Evolutionary conservation across 2,797 vertebrate genomes (phyloP), one percentile per base, ranked within the genome.

Genomic region (Macropus fuliginosus): DNA sequence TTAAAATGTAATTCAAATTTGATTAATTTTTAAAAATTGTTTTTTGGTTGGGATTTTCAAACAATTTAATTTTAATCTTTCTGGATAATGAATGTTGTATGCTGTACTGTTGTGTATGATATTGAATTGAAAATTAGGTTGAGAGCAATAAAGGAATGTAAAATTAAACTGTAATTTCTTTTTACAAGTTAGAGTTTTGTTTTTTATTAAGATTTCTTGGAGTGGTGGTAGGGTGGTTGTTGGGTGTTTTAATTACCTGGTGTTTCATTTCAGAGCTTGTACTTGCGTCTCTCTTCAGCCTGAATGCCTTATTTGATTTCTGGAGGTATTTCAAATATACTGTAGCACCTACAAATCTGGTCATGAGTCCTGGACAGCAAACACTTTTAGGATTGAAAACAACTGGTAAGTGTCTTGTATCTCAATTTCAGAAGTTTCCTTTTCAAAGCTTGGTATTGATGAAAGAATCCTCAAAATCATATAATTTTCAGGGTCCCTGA

Each of bases 261-360:
- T 95, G 0, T 96, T 96, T 97, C 93, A 34, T 95, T 96, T n/a
- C 97, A 99, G 99, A 99, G 55, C 98, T 99, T 57, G 99, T 98
- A 0, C 96, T 99, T 40, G 99, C 99, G 0, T 99, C 98, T 55
- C 97, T 99, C 90, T 99, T 99, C 98, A 99, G 99, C 98, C 99
- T 99, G 92, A 99, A 99, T 54, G 99, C 99, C 74, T 98, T 99
- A 57, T 99, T 99, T 98, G 99, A 99, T 97, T 99, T 99, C 98
- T 99, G 99, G 99, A 99, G 99, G 91, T 99, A 99, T 96, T 99
- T 99, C 97, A 99, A 99, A 96, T 99, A 99, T 97, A 99, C 99
- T 0, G 99, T 99, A 98, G 99, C 99, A 89, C 99, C 99, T 0
- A 99, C 99, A 52, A 99, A 98, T 91, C 98, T 99, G 57, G 98